A percentile compares a stretch with the other conserved stretches of the same genome.
Conservation (phyloP, 2,113 vertebrate genomes). For the Leuciscus idus region DNA sequence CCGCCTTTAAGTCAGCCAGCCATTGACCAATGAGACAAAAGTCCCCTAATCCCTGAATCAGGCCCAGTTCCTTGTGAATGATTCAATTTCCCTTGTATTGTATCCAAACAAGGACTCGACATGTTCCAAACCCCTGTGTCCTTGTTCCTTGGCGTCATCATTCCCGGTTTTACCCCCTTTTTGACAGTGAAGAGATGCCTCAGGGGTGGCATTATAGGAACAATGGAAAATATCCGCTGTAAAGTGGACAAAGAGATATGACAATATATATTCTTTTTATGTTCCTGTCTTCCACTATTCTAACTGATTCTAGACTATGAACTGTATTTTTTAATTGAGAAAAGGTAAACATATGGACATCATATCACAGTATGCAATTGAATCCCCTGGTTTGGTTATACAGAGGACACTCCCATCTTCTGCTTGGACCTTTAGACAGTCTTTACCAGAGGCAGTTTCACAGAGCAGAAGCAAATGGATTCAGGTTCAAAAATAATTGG, state of each 20-base stretch:
- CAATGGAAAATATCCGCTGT: constrained; percentile 23
- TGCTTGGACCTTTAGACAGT: background rate
- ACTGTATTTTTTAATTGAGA: background rate
- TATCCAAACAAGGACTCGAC: constrained; percentile 51
- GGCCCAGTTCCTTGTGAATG: constrained; percentile 56
- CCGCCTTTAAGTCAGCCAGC: constrained; percentile 51
- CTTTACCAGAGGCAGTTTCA: constrained; percentile 26
- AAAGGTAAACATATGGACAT: background rate
- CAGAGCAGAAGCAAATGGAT: constrained; percentile 24
- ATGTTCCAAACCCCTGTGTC: constrained; percentile 41
- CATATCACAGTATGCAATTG: background rate
- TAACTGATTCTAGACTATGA: background rate
- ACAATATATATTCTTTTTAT: background rate
- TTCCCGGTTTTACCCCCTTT: constrained; percentile 9
- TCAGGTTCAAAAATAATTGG: constrained; percentile 44
- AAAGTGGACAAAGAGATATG: background rate
- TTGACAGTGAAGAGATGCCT: constrained; percentile 38
- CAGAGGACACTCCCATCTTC: constrained; percentile 7
- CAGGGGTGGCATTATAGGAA: constrained; percentile 21
- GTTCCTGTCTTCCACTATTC: background rate
- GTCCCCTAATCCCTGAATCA: constrained; percentile 58
- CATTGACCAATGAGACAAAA: constrained; percentile 60
- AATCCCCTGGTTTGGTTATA: background rate
- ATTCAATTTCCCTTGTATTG: constrained; percentile 64
- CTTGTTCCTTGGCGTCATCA: constrained; percentile 38